Conservation (phyloP, 2,888 invertebrate genomes). For the Luperina nickerlii region DNA sequence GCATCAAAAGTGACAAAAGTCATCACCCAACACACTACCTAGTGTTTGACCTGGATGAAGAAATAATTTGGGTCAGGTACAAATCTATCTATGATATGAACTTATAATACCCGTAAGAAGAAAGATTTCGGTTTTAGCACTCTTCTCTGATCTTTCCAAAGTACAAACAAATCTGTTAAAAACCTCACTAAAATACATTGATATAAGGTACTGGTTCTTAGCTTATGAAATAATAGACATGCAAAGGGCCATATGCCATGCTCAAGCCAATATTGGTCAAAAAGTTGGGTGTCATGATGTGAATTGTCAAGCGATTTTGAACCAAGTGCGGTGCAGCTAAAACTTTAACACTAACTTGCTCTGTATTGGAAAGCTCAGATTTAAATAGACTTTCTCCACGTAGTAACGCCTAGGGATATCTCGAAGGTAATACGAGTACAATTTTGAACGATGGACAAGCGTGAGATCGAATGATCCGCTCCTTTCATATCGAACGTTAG, state of each 20-base stretch:
- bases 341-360: neutral
- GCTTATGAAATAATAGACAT: neutral
- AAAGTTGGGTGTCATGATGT: neutral
- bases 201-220: neutral
- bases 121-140: neutral
- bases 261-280: neutral
- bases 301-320: neutral
- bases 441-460: constrained; percentile 27
- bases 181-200: neutral
- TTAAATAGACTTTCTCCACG: constrained; percentile 2
- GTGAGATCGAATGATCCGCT: constrained; percentile 23
- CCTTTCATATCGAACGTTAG: constrained; percentile 1
- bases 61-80: neutral
- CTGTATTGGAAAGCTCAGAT: neutral
- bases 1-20: neutral
- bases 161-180: neutral
- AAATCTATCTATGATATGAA: neutral
- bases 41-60: neutral
- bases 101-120: neutral
- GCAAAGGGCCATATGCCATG: too few species aligned
- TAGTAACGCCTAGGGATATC: constrained; percentile 15
- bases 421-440: constrained; percentile 22
- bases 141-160: too few species aligned
- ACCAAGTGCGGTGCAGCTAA: neutral
- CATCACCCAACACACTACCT: neutral